Base-by-base conservation (phyloP, 2,797 vertebrate species). In the Ctenopoma multispine region DNA sequence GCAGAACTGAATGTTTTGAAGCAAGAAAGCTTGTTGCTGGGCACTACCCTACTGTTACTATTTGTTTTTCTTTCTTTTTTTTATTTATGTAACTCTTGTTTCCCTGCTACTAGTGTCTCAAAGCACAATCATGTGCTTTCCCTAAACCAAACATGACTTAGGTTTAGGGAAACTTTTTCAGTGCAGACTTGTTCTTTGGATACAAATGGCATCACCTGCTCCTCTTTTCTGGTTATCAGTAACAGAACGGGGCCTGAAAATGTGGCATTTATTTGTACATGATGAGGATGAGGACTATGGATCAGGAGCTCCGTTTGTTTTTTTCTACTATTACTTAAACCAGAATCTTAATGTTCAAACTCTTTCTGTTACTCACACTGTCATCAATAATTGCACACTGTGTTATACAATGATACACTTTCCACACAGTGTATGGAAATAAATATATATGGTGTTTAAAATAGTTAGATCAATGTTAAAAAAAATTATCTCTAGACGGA, bases 401-500 rank as follows among this genome's bases (percentile, higher is more conserved):
- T 7, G 46, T 53, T 65, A 74, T 44, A 61, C 3, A 18, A 2
- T 11, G 65, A 51, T 38, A 79, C 36, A 51, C 31, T 24, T 62
- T 66, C 67, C 48, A 59, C 53, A 51, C 50, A 29, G 24, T 20
- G 5, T 47, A 55, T 5, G 29, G 48, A 47, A 79, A 65, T 63
- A 70, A 60, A 77, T 60, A 44, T 53, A 53, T 79, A 76, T 59
- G 50, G 23, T 27, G n/a, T 6, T 49, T 20, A 17, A 65, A 75
- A 75, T 6, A 41, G 44, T 23, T 15, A 40, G 21, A 71, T 72
- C 49, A 44, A 69, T 49, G 40, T 55, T 18, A 66, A 57, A 20
- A 54, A 69, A 65, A 41, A 41, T 53, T 15, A 63, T 66, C 70
- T 73, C 63, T 74, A 80, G 49, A 63, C 53, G 63, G 44, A 56